These are phyloP conservation scores for Lophius americanus DNA, from an alignment of 2,797 vertebrate genomes.

Conservation along the genomic window DNA sequence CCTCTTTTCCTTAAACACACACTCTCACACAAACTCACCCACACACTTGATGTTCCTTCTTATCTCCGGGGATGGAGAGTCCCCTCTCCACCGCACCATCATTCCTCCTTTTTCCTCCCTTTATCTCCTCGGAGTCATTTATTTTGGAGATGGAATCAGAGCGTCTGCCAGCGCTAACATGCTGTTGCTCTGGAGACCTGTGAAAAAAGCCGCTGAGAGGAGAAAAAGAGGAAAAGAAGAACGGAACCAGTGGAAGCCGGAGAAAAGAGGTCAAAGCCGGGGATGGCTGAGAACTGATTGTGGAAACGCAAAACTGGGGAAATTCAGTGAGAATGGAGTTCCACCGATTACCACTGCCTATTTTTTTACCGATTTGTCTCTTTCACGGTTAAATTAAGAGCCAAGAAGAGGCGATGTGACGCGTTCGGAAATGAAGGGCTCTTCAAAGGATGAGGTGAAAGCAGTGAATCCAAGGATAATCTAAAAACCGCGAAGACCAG, in stretches of 20 bases:
- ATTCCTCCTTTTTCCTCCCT: conserved; percentile 47
- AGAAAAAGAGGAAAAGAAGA: conserved; percentile 1
- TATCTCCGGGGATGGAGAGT: conserved; percentile 72
- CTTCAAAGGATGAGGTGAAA: conserved; percentile 7
- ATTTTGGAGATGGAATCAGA: conserved; percentile 76
- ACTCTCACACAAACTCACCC: conserved; percentile 31
- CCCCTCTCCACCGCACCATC: conserved; percentile 58
- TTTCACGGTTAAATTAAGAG: conserved; percentile 10
- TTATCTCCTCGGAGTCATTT: conserved; percentile 79
- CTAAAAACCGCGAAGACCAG: not conserved
- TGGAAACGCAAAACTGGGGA: conserved; percentile 19
- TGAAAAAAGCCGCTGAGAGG: conserved; percentile 27
- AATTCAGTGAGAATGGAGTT: conserved; percentile 14
- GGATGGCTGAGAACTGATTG: conserved; percentile 15
- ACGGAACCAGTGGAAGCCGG: conserved; percentile 17
- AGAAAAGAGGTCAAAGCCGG: conserved; percentile 39
- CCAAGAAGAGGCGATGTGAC: conserved; percentile 13
- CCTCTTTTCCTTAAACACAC: conserved; percentile 22
- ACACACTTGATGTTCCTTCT: conserved; percentile 54
- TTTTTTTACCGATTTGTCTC: conserved; percentile 4
- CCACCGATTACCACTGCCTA: not conserved
- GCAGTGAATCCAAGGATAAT: conserved; percentile 8
- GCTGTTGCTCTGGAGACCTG: conserved; percentile 46
- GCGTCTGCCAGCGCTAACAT: conserved; percentile 59
- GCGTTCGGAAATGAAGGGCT: not conserved